phyloP scores from a whole-genome alignment of 30 jellyfish, hydroid and myxozoan genomes.

The Phacellophora camtschatica region DNA sequence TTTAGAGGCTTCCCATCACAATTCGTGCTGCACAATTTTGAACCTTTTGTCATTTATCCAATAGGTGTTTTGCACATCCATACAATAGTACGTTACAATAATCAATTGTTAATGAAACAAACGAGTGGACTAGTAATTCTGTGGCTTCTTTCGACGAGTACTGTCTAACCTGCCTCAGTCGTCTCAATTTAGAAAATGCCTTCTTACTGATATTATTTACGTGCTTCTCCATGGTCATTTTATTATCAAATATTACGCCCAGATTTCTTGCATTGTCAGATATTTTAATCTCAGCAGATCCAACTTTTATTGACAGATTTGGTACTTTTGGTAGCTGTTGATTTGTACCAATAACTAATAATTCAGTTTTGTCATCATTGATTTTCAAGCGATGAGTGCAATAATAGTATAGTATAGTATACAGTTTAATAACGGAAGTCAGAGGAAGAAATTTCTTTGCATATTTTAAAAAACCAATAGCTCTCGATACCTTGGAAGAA shows the following conservation, averaged over 20 bases:
- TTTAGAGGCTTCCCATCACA: background rate
- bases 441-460: background rate
- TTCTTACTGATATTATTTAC: too few species aligned
- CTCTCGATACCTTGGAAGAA: background rate
- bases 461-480: too few species aligned
- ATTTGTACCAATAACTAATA: too few species aligned
- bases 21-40: too few species aligned
- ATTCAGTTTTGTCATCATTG: constrained; percentile 1
- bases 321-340: background rate
- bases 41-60: too few species aligned
- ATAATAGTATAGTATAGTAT: background rate
- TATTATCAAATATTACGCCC: background rate
- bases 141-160: background rate
- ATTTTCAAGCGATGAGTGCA: background rate
- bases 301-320: background rate
- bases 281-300: background rate
- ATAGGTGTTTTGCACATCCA: too few species aligned
- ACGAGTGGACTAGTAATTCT: background rate
- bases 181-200: background rate
- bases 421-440: background rate
- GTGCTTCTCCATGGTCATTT: background rate
- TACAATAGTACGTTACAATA: background rate
- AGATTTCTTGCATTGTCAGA: background rate
- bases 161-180: background rate
- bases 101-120: background rate